Percentiles rank a stretch among this genome's conserved stretches.
These are phyloP conservation scores for Nephrotoma guestfalica DNA, from an alignment of 2,888 invertebrate species.

Conservation along the genomic window DNA sequence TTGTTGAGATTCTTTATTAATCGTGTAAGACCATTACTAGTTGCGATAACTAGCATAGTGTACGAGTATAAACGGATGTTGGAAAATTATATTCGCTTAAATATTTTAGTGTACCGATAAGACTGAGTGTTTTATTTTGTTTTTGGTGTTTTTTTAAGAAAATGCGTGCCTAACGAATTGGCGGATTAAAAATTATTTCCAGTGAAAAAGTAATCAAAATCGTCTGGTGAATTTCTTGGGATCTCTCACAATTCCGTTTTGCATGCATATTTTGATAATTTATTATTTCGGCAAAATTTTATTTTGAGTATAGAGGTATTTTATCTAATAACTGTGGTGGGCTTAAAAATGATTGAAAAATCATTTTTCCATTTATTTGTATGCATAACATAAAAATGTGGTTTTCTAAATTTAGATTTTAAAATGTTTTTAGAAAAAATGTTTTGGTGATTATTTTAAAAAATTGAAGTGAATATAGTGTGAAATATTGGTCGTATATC, in stretches of 20 bases:
- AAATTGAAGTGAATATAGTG: too few relatives aligned
- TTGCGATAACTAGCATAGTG: background rate
- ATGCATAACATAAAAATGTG: background rate
- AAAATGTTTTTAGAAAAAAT: background rate
- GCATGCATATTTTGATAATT: background rate
- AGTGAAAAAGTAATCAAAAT: background rate
- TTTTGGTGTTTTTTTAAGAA: background rate
- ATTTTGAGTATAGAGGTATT: background rate
- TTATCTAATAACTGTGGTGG: background rate
- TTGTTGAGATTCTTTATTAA: background rate
- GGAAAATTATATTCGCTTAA: background rate
- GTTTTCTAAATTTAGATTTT: background rate
- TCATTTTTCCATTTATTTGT: background rate
- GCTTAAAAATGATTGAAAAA: background rate
- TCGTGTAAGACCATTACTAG: background rate
- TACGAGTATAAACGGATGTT: background rate
- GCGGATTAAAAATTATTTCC: background rate
- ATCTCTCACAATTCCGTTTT: background rate
- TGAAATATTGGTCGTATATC: too few relatives aligned
- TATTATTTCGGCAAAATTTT: background rate
- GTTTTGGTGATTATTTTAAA: background rate
- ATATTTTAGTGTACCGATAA: background rate
- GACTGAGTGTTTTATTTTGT: background rate
- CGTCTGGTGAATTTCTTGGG: background rate
- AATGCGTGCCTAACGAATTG: background rate